Evolutionary conservation across 2,113 vertebrate species (phyloP).

Genomic region (Tringa solitaria): DNA sequence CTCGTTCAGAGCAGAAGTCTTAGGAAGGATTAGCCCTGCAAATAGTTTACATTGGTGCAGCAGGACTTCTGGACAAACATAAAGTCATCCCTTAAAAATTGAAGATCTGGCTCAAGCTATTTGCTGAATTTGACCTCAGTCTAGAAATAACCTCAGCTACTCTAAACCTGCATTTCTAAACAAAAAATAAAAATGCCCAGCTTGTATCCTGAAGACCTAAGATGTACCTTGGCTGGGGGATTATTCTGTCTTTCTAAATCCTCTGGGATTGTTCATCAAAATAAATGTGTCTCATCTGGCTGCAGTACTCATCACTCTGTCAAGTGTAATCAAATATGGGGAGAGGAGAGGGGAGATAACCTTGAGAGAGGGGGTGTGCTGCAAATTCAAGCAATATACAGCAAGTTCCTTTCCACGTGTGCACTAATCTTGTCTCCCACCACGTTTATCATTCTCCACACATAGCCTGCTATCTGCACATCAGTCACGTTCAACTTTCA

Average conservation of each 20-base stretch:
- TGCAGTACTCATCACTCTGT: conserved; percentile 19
- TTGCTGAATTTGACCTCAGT: background rate
- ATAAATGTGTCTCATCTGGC: conserved; percentile 5
- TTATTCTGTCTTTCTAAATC: background rate
- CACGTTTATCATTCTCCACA: conserved; percentile 42
- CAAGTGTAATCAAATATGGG: conserved; percentile 15
- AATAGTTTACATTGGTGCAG: background rate
- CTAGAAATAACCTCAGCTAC: background rate
- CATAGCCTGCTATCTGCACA: conserved; percentile 56
- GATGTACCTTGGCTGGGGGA: background rate
- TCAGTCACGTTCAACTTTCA: conserved; percentile 45
- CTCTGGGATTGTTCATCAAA: conserved; percentile 3
- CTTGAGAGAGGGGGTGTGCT: conserved; percentile 9
- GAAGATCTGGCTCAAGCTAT: background rate
- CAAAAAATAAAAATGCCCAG: background rate
- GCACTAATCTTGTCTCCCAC: background rate
- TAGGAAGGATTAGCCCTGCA: background rate
- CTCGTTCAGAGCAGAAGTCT: background rate
- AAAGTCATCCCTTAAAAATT: background rate
- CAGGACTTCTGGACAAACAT: background rate
- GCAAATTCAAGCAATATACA: conserved; percentile 3
- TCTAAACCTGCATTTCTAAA: background rate
- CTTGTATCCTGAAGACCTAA: background rate
- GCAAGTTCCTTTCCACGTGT: background rate
- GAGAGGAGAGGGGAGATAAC: conserved; percentile 14